A percentile compares a stretch with the other conserved stretches of the same genome.
phyloP scores from a whole-genome alignment of 2,888 invertebrate species.

The Oscheius onirici region DNA sequence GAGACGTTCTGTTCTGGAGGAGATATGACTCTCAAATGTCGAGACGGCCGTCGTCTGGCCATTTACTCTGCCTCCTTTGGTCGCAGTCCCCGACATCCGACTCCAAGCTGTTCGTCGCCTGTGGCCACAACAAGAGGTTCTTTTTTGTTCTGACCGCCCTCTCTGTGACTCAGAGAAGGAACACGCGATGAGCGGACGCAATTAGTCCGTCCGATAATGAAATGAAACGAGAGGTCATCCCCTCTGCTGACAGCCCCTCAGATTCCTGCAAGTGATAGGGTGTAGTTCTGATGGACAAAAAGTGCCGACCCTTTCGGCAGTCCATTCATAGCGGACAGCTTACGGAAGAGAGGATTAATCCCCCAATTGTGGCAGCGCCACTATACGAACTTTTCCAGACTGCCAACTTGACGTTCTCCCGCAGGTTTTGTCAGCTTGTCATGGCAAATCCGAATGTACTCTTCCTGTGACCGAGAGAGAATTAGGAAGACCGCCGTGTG shows the following conservation, averaged over 20 bases:
- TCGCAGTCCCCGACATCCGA: slow-evolving; percentile 72
- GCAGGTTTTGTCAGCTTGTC: slow-evolving; percentile 71
- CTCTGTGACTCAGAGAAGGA: slow-evolving; percentile 16
- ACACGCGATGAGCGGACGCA: slow-evolving; percentile 27
- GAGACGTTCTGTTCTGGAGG: slow-evolving; percentile 93
- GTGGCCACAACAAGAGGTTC: slow-evolving; percentile 15
- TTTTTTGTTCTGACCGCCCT: slow-evolving; percentile 25
- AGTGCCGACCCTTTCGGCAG: neutral
- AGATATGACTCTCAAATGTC: slow-evolving; percentile 85
- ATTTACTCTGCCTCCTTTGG: slow-evolving; percentile 93
- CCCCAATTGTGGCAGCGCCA: neutral
- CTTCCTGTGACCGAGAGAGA: slow-evolving; percentile 70
- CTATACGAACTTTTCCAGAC: slow-evolving; percentile 45
- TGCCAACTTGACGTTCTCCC: slow-evolving; percentile 67
- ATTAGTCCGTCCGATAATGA: slow-evolving; percentile 29
- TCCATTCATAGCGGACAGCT: slow-evolving; percentile 15
- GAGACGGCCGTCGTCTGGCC: slow-evolving; percentile 85
- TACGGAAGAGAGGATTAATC: neutral
- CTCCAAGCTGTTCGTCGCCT: slow-evolving; percentile 14
- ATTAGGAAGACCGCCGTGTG: slow-evolving; percentile 72
- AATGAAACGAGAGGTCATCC: slow-evolving; percentile 11
- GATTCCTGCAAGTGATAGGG: neutral
- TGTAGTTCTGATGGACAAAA: slow-evolving; percentile 4
- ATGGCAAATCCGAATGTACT: slow-evolving; percentile 72
- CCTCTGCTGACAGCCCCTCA: slow-evolving; percentile 1